phyloP scores from a whole-genome alignment of 2,888 invertebrate genomes.

The Ctena decussata region DNA sequence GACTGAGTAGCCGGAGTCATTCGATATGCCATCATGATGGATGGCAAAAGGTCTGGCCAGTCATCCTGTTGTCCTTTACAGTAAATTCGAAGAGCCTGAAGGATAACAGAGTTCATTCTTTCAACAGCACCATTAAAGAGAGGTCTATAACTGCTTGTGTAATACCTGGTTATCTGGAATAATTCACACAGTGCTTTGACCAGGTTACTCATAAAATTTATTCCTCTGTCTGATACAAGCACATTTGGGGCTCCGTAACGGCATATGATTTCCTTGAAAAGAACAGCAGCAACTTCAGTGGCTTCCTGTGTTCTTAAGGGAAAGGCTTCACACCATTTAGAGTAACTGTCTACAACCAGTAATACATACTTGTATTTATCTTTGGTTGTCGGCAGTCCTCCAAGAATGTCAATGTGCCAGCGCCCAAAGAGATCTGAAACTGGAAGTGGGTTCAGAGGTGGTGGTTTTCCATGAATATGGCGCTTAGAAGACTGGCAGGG shows the following conservation, averaged over 20 bases:
- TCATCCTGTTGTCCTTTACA: neutral
- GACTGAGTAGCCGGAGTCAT: constrained; percentile 10
- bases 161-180: constrained; percentile 42
- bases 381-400: constrained; percentile 40
- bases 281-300: constrained; percentile 44
- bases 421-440: constrained; percentile 28
- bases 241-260: constrained; percentile 56
- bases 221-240: constrained; percentile 40
- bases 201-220: constrained; percentile 41
- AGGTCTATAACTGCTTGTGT: constrained; percentile 32
- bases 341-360: constrained; percentile 28
- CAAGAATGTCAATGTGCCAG: constrained; percentile 58
- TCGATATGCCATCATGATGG: constrained; percentile 33
- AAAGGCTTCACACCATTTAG: constrained; percentile 52
- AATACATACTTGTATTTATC: constrained; percentile 51
- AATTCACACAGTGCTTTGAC: constrained; percentile 37
- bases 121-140: constrained; percentile 27
- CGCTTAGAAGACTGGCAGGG: constrained; percentile 52
- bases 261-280: constrained; percentile 59
- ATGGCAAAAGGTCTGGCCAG: constrained; percentile 9
- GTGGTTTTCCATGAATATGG: constrained; percentile 19
- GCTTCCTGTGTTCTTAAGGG: constrained; percentile 52
- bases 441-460: constrained; percentile 47
- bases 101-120: constrained; percentile 28
- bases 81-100: constrained; percentile 25